phyloP scores from a whole-genome alignment of 2,888 invertebrate genomes.

The Lymantria dispar region DNA sequence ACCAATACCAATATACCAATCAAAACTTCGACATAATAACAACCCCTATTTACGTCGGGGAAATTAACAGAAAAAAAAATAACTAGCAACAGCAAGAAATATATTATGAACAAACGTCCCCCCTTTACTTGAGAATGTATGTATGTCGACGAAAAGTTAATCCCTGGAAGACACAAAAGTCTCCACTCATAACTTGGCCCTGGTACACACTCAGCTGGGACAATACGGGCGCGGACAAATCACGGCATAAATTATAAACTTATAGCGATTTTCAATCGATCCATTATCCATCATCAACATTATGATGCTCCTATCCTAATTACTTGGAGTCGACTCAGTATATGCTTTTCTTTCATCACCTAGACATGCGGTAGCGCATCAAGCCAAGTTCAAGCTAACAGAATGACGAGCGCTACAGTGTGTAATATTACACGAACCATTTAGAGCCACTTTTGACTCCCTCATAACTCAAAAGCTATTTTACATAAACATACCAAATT shows the following conservation, averaged over 20 bases:
- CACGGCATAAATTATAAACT: constrained; percentile 18
- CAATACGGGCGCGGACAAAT: constrained; percentile 42
- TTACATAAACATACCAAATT: too few species aligned
- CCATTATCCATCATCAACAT: not conserved
- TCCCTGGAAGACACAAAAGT: constrained; percentile 49
- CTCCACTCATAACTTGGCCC: constrained; percentile 55
- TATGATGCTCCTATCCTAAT: too few species aligned
- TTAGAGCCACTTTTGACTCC: too few species aligned
- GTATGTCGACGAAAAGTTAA: constrained; percentile 43
- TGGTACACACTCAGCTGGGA: constrained; percentile 37
- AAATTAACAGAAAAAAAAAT: not conserved
- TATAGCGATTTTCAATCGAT: not conserved
- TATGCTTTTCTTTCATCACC: too few species aligned
- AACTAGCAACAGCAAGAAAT: constrained; percentile 15
- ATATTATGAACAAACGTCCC: constrained; percentile 21
- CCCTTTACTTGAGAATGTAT: constrained; percentile 35
- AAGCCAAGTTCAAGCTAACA: too few species aligned
- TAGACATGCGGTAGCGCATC: too few species aligned
- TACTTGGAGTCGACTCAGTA: too few species aligned
- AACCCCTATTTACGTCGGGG: not conserved
- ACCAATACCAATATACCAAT: too few species aligned
- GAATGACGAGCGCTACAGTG: too few species aligned
- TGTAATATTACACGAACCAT: too few species aligned
- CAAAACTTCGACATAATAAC: not conserved
- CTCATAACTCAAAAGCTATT: too few species aligned